These are phyloP conservation scores for Muntiacus reevesi DNA, from an alignment of 2,113 vertebrate genomes.

Conservation along the genomic window DNA sequence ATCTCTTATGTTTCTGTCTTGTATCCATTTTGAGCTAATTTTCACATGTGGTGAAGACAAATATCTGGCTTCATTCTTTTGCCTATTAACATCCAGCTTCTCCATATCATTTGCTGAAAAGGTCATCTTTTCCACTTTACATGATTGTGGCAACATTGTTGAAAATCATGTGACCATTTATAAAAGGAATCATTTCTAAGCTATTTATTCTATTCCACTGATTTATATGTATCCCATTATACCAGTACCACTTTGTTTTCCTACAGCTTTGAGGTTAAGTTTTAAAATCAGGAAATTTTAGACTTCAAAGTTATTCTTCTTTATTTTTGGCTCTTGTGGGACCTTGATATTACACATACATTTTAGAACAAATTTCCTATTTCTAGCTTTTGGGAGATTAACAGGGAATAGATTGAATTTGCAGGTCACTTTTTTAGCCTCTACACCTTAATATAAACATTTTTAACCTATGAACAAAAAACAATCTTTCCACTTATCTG, in stretches of 20 bases:
- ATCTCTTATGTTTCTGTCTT: neutral
- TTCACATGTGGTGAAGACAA: neutral
- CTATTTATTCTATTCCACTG: neutral
- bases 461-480: neutral
- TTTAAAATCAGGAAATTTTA: neutral
- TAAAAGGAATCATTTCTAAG: neutral
- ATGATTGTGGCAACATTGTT: neutral
- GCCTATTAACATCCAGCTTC: neutral
- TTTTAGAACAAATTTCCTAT: neutral
- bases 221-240: neutral
- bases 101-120: neutral
- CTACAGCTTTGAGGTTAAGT: neutral
- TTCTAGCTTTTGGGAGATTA: neutral
- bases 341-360: neutral
- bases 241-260: neutral
- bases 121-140: neutral
- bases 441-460: neutral
- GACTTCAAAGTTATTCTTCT: neutral
- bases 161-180: neutral
- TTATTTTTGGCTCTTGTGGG: neutral
- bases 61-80: neutral
- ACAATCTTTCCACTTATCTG: neutral
- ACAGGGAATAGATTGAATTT: neutral
- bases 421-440: neutral
- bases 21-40: neutral